Conservation (phyloP, 2,113 vertebrate species). For the Athene cunicularia region DNA sequence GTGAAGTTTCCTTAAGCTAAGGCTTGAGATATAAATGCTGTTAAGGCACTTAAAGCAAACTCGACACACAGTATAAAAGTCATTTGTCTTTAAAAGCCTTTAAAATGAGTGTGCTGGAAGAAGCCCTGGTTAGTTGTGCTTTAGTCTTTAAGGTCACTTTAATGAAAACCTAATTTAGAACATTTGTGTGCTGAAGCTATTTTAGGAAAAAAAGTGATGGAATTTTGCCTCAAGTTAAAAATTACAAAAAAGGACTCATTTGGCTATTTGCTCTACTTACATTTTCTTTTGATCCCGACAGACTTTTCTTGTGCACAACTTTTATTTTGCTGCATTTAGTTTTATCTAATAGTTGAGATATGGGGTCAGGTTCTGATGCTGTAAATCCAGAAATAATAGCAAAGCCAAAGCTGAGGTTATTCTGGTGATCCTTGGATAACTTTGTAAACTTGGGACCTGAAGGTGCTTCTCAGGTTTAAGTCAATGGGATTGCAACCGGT, state of each 20-base stretch:
- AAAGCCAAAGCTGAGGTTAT: not conserved
- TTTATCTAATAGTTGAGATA: not conserved
- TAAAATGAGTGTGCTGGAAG: not conserved
- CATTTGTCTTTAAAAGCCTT: not conserved
- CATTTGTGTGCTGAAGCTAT: not conserved
- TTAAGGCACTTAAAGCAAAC: not conserved
- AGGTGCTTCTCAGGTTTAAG: not conserved
- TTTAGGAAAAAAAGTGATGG: not conserved
- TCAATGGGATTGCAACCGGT: not conserved
- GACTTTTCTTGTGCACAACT: not conserved
- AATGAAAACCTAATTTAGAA: not conserved
- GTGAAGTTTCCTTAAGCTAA: not conserved
- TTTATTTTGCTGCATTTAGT: not conserved
- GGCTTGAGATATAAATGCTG: not conserved
- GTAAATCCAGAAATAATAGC: not conserved
- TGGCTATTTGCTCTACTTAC: slow-evolving; percentile 17
- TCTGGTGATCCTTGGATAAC: not conserved
- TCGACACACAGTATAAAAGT: not conserved
- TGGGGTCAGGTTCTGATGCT: not conserved
- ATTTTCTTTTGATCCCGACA: slow-evolving; percentile 1
- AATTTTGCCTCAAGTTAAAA: slow-evolving; percentile 35
- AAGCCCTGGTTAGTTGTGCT: not conserved
- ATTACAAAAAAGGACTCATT: not conserved
- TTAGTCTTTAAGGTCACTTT: not conserved
- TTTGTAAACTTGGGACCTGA: not conserved